phyloP scores from a whole-genome alignment of 2,888 invertebrate species.

The Myopa testacea region DNA sequence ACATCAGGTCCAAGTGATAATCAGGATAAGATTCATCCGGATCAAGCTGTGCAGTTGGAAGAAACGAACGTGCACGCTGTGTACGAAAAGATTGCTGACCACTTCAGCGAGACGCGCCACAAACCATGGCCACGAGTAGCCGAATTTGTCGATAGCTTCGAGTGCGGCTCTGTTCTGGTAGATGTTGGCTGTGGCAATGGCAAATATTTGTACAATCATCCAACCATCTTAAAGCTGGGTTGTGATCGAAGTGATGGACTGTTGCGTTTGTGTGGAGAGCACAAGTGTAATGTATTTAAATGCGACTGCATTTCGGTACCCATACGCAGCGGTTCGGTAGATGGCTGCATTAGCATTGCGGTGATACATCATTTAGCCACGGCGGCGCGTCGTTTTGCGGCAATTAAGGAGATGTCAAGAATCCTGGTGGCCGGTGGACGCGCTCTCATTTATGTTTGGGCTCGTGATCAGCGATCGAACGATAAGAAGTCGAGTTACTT shows the following conservation, averaged over 20 bases:
- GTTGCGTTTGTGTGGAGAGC: conserved; percentile 72
- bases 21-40: conserved; percentile 51
- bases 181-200: conserved; percentile 99
- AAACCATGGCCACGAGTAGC: conserved; percentile 94
- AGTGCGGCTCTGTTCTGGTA: conserved; percentile 78
- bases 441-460: conserved; percentile 96
- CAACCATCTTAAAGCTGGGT: conserved; percentile 73
- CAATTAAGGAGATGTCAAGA: conserved; percentile 81
- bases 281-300: conserved; percentile 76
- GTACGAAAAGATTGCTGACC: conserved; percentile 92
- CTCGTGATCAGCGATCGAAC: conserved; percentile 81
- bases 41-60: conserved; percentile 76
- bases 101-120: conserved; percentile 95
- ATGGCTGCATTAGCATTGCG: conserved; percentile 92
- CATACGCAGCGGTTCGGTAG: conserved; percentile 76
- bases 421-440: conserved; percentile 79
- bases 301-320: conserved; percentile 83
- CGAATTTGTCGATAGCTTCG: conserved; percentile 79
- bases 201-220: conserved; percentile 80
- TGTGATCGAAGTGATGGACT: conserved; percentile 83
- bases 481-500: conserved; percentile 79
- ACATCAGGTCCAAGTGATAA: neutral
- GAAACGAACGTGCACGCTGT: conserved; percentile 84
- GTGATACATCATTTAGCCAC: conserved; percentile 96
- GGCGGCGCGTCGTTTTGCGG: conserved; percentile 79